phyloP scores from a whole-genome alignment of 2,113 vertebrate species.

The Hyla sarda region DNA sequence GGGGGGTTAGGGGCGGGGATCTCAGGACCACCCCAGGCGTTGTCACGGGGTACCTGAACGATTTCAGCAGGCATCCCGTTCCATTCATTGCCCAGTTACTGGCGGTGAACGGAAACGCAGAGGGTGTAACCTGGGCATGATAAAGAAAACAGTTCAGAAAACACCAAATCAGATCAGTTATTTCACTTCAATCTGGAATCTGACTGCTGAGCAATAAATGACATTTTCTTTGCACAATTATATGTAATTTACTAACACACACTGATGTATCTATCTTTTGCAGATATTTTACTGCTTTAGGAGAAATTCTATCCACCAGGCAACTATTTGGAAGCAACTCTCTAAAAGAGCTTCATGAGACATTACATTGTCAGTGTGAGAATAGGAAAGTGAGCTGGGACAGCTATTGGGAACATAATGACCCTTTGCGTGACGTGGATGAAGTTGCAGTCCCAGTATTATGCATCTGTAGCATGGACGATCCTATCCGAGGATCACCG shows the following conservation, averaged over 20 bases:
- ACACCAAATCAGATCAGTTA: no score
- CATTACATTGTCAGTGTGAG: conserved; percentile 78
- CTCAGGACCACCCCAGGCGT: no score
- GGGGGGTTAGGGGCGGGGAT: no score
- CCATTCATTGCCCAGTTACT: no score
- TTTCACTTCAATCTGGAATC: no score
- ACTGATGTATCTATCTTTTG: background rate
- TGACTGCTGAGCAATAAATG: background rate
- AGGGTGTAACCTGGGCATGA: no score
- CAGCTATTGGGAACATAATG: conserved; percentile 86
- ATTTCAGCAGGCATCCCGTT: no score
- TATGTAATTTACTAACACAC: no score
- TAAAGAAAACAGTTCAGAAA: no score
- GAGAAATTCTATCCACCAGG: conserved; percentile 71
- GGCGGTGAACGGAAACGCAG: no score
- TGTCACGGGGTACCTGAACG: no score
- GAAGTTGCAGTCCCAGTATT: conserved; percentile 86
- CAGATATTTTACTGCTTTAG: conserved; percentile 81
- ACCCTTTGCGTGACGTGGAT: conserved; percentile 88
- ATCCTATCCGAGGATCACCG: conserved; percentile 78
- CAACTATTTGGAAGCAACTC: conserved; percentile 75
- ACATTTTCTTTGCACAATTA: background rate
- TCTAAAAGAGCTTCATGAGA: conserved; percentile 81
- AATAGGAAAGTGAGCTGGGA: conserved; percentile 75
- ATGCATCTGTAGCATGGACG: conserved; percentile 81